These are phyloP conservation scores for Cosmia pyralina DNA, from an alignment of 2,888 invertebrate species.

Conservation along the genomic window DNA sequence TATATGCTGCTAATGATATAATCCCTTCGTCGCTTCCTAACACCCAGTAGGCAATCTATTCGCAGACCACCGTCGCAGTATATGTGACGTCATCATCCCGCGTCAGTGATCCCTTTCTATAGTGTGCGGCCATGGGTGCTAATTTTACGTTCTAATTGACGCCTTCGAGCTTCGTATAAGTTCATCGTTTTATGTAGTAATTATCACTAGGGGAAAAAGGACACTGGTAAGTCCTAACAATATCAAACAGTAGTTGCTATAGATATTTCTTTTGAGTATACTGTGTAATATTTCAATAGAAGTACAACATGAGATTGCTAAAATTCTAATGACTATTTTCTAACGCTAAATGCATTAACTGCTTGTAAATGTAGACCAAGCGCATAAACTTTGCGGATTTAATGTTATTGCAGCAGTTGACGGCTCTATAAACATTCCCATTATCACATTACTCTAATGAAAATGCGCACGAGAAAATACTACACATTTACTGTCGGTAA, in stretches of 20 bases:
- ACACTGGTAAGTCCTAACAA: not conserved
- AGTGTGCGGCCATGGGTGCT: conserved; percentile 19
- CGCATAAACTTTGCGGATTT: conserved; percentile 48
- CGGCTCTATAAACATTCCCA: conserved; percentile 50
- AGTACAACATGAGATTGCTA: conserved; percentile 5
- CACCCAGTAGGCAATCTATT: conserved; percentile 43
- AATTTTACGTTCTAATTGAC: conserved; percentile 48
- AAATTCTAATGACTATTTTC: conserved; percentile 29
- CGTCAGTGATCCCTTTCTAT: conserved; percentile 32
- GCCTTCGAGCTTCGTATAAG: conserved; percentile 26
- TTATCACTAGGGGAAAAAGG: conserved; percentile 10
- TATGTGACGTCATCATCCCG: conserved; percentile 38
- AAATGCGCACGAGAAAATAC: conserved; percentile 40
- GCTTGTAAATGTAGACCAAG: conserved; percentile 36
- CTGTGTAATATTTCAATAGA: not conserved
- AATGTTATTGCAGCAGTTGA: conserved; percentile 49
- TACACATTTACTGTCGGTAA: conserved; percentile 12
- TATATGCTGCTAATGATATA: conserved; percentile 11
- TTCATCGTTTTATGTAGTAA: not conserved
- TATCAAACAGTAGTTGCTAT: too few species aligned
- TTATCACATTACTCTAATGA: conserved; percentile 43
- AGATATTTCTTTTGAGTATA: not conserved
- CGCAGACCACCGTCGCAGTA: conserved; percentile 26
- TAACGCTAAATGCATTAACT: conserved; percentile 40
- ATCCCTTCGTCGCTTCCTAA: conserved; percentile 17